These are phyloP conservation scores for Leucophenga montana DNA, from an alignment of 2,888 invertebrate species.

Conservation along the genomic window DNA sequence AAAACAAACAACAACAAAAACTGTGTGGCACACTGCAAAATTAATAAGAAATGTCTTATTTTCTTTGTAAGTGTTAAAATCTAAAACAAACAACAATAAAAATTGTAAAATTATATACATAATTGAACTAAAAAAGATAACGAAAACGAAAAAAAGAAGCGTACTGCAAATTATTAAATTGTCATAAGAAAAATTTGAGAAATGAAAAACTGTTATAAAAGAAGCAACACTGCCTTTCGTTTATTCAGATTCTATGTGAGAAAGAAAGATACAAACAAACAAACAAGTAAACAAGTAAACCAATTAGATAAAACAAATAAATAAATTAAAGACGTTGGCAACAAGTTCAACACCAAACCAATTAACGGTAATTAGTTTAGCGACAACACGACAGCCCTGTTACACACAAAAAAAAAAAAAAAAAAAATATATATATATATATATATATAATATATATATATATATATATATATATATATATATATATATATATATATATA, in stretches of 20 bases:
- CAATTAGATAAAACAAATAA: not conserved
- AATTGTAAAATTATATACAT: constrained; percentile 27
- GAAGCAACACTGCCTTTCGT: constrained; percentile 43
- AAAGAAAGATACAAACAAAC: constrained; percentile 8
- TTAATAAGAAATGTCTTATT: constrained; percentile 54
- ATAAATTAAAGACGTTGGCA: not conserved
- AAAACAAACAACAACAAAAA: constrained; percentile 24
- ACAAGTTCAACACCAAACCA: constrained; percentile 2
- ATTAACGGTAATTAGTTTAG: constrained; percentile 8
- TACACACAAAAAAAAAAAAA: constrained; percentile 6
- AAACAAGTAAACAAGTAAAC: not conserved
- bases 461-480: too few relatives aligned
- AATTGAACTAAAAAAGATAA: constrained; percentile 29
- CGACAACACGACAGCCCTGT: not conserved
- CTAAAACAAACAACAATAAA: constrained; percentile 29
- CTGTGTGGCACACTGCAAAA: constrained; percentile 42
- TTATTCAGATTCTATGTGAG: constrained; percentile 24
- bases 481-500: too few relatives aligned
- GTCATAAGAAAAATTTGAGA: constrained; percentile 28
- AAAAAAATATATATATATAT: not conserved
- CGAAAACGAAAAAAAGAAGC: constrained; percentile 13
- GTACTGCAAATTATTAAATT: constrained; percentile 23
- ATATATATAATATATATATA: too few relatives aligned
- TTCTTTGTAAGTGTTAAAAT: constrained; percentile 37
- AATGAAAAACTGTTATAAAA: constrained; percentile 29